Evolutionary conservation across 2,797 vertebrate species (phyloP).

Genomic region (Philypnodon macrostomus): DNA sequence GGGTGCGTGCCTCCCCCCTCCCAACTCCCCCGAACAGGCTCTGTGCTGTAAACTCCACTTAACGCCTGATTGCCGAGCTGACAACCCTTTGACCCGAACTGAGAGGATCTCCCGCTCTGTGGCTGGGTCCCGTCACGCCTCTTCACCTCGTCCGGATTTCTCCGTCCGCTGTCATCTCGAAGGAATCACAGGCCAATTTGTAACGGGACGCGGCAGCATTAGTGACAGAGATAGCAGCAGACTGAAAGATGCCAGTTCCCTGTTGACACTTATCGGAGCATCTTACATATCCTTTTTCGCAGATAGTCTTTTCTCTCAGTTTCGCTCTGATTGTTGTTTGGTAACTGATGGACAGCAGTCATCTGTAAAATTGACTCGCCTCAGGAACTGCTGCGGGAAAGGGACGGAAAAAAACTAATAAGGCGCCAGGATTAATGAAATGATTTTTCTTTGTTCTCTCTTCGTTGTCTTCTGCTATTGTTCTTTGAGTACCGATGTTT

Average conservation of each 20-base stretch:
- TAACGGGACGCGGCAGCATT: conserved; percentile 68
- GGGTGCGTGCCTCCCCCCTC: conserved; percentile 15
- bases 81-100: conserved; percentile 57
- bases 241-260: conserved; percentile 67
- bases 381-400: conserved; percentile 57
- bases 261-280: conserved; percentile 56
- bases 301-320: conserved; percentile 32
- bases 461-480: conserved; percentile 25
- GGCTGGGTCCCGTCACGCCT: conserved; percentile 38
- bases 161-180: conserved; percentile 59
- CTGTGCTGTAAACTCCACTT: conserved; percentile 41
- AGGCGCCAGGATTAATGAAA: conserved; percentile 63
- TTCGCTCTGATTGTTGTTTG: conserved; percentile 69
- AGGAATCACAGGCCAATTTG: conserved; percentile 75
- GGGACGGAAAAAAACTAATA: conserved; percentile 59
- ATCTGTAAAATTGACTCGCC: conserved; percentile 80
- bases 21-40: conserved; percentile 45
- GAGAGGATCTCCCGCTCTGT: conserved; percentile 34
- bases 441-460: conserved; percentile 46
- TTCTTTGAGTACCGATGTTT: conserved; percentile 49
- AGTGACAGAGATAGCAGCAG: conserved; percentile 66
- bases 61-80: conserved; percentile 62
- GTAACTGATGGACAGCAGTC: conserved; percentile 75
- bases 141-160: conserved; percentile 47
- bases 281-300: conserved; percentile 29